These are phyloP conservation scores for Ia io DNA, from an alignment of 2,113 vertebrate species.

Conservation along the genomic window DNA sequence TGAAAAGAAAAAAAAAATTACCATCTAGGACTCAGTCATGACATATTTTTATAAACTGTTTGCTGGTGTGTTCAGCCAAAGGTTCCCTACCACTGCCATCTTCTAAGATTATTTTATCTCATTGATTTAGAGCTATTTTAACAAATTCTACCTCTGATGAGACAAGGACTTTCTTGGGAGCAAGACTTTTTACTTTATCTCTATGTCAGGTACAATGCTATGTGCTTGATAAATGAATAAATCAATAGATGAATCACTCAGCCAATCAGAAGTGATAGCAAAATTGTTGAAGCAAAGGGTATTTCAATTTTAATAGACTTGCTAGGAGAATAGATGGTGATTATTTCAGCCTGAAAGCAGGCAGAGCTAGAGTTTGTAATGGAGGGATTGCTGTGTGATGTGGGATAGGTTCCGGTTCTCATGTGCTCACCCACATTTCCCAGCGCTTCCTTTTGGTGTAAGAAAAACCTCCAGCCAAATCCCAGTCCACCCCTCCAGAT, in stretches of 20 bases:
- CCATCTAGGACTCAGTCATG: neutral
- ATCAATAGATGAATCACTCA: slow-evolving; percentile 33
- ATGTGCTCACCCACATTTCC: neutral
- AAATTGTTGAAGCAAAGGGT: slow-evolving; percentile 19
- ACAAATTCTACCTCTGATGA: neutral
- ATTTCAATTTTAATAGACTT: slow-evolving; percentile 43
- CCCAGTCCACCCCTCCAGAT: neutral
- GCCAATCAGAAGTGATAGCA: slow-evolving; percentile 33
- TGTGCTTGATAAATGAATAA: slow-evolving; percentile 30
- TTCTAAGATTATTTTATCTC: neutral
- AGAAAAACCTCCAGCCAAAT: neutral
- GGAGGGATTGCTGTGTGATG: neutral
- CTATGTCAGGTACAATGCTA: neutral
- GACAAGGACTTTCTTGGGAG: neutral
- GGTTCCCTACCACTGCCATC: too few species aligned
- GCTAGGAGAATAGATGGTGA: neutral
- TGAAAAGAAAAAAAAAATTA: too few species aligned
- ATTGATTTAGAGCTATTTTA: neutral
- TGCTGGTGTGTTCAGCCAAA: neutral
- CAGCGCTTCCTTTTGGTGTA: neutral
- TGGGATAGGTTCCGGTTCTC: neutral
- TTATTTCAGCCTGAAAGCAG: neutral
- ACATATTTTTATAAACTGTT: neutral
- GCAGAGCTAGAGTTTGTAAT: neutral
- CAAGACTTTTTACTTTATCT: slow-evolving; percentile 10